Percentiles rank a stretch among this genome's conserved stretches.
Evolutionary conservation across 1,140 invertebrate species (phyloP).

Genomic region (Helicorthomorpha holstii): DNA sequence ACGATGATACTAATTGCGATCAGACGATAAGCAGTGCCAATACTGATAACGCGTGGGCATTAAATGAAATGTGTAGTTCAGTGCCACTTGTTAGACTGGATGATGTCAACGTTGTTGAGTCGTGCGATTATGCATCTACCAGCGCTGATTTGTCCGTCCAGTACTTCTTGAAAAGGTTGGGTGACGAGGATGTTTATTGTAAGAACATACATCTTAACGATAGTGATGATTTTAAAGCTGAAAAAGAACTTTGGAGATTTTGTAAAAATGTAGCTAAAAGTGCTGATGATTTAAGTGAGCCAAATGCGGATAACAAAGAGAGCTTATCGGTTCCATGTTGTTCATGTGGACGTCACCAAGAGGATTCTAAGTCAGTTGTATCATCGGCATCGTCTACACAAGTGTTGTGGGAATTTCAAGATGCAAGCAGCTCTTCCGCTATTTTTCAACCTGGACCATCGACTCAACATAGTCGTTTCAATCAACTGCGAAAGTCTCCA

Average conservation of each 20-base stretch:
- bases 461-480: neutral
- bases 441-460: neutral
- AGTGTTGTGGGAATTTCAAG: conserved; percentile 1
- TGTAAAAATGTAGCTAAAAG: neutral
- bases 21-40: too few species aligned
- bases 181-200: conserved; percentile 18
- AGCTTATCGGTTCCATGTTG: neutral
- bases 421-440: neutral
- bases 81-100: too few species aligned
- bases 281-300: neutral
- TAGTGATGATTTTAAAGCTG: neutral
- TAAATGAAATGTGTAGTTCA: too few species aligned
- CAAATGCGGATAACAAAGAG: neutral
- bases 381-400: neutral
- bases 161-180: conserved; percentile 34
- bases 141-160: conserved; percentile 33
- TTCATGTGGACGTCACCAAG: neutral
- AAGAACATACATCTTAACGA: conserved; percentile 4
- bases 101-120: too few species aligned
- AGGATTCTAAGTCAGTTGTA: too few species aligned
- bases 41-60: too few species aligned
- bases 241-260: neutral
- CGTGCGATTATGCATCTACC: too few species aligned
- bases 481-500: neutral
- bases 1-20: too few species aligned